These are phyloP conservation scores for Xyliphius kryptos DNA, from an alignment of 2,113 vertebrate genomes.

Conservation along the genomic window DNA sequence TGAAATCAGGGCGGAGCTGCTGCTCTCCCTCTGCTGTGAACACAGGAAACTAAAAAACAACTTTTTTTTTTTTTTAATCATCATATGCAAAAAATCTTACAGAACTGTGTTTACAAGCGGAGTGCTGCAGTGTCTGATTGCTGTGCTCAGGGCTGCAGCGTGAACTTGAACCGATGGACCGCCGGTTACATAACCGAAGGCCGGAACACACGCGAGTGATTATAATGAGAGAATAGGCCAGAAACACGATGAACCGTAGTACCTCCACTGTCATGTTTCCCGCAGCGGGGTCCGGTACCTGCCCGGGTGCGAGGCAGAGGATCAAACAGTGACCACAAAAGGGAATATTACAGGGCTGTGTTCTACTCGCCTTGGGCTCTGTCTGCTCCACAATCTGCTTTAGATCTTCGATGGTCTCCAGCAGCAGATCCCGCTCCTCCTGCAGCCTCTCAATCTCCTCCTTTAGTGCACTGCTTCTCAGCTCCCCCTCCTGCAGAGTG, in stretches of 20 bases:
- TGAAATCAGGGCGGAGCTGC: slow-evolving; percentile 71
- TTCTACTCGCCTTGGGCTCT: slow-evolving; percentile 43
- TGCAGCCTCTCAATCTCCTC: slow-evolving; percentile 62
- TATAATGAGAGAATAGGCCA: no score
- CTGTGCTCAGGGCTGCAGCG: no score
- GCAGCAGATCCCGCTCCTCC: slow-evolving; percentile 63
- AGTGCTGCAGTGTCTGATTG: no score
- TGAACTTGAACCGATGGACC: no score
- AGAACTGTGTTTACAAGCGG: no score
- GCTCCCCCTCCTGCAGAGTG: slow-evolving; percentile 58
- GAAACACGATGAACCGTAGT: no score
- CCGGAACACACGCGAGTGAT: no score
- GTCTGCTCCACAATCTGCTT: slow-evolving; percentile 59
- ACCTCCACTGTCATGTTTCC: slow-evolving; percentile 19
- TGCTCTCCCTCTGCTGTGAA: slow-evolving; percentile 57
- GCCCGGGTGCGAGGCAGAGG: slow-evolving; percentile 36
- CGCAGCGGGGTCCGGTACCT: slow-evolving; percentile 48
- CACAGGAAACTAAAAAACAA: slow-evolving; percentile 22
- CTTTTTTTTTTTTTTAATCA: slow-evolving; percentile 25
- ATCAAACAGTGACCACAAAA: slow-evolving; percentile 42
- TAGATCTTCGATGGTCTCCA: slow-evolving; percentile 65
- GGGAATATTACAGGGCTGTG: slow-evolving; percentile 45
- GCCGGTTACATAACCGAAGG: no score
- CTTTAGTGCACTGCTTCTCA: slow-evolving; percentile 43
- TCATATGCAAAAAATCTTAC: no score